A percentile compares a stretch with the other conserved stretches of the same genome.
Conservation (phyloP, 1,140 invertebrate genomes). For the Drosophila serrata region DNA sequence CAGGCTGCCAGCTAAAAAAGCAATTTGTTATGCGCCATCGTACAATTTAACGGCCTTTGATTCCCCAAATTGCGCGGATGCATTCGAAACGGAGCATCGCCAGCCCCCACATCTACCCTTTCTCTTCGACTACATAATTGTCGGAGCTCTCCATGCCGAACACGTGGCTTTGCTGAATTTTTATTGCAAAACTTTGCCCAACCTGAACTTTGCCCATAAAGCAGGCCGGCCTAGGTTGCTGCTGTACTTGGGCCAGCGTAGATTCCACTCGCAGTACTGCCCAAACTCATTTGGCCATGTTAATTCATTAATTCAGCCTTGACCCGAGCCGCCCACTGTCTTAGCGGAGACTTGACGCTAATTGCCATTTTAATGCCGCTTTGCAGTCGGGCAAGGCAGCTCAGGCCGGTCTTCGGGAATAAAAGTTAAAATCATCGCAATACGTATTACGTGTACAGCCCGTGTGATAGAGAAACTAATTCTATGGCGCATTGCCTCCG, state of each 20-base stretch:
- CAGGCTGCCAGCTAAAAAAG: conserved; percentile 66
- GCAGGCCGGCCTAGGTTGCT: conserved; percentile 8
- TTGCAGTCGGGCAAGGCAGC: conserved; percentile 44
- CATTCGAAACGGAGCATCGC: conserved; percentile 33
- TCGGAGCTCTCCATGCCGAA: conserved; percentile 46
- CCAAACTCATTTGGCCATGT: conserved; percentile 77
- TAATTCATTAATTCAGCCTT: conserved; percentile 82
- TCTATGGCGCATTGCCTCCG: conserved; percentile 74
- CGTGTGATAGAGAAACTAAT: conserved; percentile 60
- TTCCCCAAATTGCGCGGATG: conserved; percentile 63
- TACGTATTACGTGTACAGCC: conserved; percentile 55
- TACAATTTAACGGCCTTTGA: conserved; percentile 79
- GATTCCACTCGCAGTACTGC: conserved; percentile 68
- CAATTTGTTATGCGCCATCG: conserved; percentile 72
- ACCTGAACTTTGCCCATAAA: conserved; percentile 58
- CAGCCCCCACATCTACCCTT: conserved; percentile 7
- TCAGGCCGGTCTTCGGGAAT: conserved; percentile 13
- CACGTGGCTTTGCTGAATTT: conserved; percentile 60
- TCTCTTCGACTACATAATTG: conserved; percentile 60
- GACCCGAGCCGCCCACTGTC: conserved; percentile 50
- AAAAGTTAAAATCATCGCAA: conserved; percentile 58
- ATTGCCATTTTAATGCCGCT: conserved; percentile 77
- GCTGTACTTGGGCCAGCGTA: conserved; percentile 4
- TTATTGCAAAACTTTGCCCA: conserved; percentile 70
- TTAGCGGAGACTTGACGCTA: conserved; percentile 46